Base-by-base conservation (phyloP, 2,888 invertebrate genomes). In the Exephanes ischioxanthus region DNA sequence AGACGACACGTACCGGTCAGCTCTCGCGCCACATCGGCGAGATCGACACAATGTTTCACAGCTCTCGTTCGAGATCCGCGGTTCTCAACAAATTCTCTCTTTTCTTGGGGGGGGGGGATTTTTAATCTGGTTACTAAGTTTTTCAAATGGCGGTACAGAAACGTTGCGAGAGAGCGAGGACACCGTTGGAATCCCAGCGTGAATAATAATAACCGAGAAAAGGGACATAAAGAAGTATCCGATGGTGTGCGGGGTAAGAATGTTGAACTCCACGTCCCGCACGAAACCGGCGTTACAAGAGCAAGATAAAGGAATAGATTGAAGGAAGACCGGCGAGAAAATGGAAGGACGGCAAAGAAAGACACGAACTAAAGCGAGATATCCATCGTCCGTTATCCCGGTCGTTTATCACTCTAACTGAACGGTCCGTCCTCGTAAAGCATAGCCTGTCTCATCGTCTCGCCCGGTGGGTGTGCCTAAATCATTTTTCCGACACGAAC, bases 401-500 rank as follows among this genome's bases (percentile, higher is more conserved):
- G 72, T 75, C 82, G 77, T 83, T 79, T 82, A 80, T 88, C 86
- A 84, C 76, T 77, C 76, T 84, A 88, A 87, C 72, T 84, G 80
- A 83, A 83, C 72, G 79, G 63, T 83, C 73, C 77, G 85, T 84
- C 84, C 86, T 87, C 87, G 88, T 87, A 88, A 88, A 87, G 87
- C 87, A 88, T 87, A 77, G 84, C 89, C 87, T 87, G 89, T 90
- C 91, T 89, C 87, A 88, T 87, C 90, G 90, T 91, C 90, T 91
- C 91, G 90, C 89, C 90, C 89, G 92, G 90, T 89, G 87, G 90
- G 90, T 91, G 92, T 91, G 90, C 67, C 83, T 87, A 85, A 87
- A 88, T 88, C 87, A 88, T 86, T 87, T 80, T 84, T 83, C 86
- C 86, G 48, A 80, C 77, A 51, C 55, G 79, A 83, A 71, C 61